Evolutionary conservation across 2,113 vertebrate genomes (phyloP).

Genomic region (Felis chaus): DNA sequence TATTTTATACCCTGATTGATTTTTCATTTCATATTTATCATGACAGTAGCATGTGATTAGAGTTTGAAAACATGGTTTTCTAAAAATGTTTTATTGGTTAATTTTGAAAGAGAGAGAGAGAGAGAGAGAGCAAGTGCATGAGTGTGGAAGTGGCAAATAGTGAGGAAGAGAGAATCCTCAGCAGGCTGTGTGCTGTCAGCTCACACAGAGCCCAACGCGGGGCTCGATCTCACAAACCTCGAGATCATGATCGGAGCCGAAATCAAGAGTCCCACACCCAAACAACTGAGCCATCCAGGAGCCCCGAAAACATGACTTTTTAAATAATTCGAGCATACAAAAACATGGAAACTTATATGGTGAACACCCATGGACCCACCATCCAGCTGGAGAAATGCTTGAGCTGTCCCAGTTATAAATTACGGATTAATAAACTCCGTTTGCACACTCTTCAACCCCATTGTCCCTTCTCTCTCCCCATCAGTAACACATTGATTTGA

Average conservation of each 20-base stretch:
- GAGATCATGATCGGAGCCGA: no score
- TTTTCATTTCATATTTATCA: not conserved
- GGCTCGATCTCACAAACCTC: no score
- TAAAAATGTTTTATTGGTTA: not conserved
- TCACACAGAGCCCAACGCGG: no score
- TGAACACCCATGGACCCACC: not conserved
- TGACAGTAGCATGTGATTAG: not conserved
- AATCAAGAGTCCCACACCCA: no score
- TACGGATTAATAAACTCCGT: not conserved
- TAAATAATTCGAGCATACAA: not conserved
- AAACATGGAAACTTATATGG: not conserved
- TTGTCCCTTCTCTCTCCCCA: not conserved
- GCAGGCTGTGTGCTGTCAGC: no score
- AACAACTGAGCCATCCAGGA: no score
- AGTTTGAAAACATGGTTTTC: not conserved
- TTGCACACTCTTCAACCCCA: not conserved
- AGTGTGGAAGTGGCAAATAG: no score
- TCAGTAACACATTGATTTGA: not conserved
- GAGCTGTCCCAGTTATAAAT: no score
- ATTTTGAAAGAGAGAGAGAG: no score
- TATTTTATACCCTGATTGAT: not conserved
- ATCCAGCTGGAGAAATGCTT: not conserved
- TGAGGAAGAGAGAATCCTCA: no score
- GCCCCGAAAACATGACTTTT: not conserved
- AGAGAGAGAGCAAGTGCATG: no score